Evolutionary conservation across 2,797 vertebrate genomes (phyloP).

Genomic region (Chaenodraco wilsoni): DNA sequence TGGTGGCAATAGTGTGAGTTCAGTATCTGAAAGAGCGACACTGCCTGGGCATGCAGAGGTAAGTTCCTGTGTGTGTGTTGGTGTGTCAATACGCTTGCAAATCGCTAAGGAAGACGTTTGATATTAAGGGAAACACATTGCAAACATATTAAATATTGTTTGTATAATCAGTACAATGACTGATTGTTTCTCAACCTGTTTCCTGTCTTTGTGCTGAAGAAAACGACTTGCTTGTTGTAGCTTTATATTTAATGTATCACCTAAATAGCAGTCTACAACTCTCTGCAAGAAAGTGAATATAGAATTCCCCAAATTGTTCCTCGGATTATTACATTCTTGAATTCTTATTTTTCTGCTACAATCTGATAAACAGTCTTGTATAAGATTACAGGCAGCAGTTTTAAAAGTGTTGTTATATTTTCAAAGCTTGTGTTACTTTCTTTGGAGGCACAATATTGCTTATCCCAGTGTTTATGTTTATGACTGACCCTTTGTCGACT

Average conservation of each 20-base stretch:
- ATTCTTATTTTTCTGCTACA: background rate
- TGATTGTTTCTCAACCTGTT: background rate
- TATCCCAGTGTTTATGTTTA: background rate
- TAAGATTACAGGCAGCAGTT: background rate
- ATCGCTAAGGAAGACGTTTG: background rate
- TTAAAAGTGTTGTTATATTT: background rate
- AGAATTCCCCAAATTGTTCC: background rate
- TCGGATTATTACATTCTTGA: background rate
- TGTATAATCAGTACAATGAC: background rate
- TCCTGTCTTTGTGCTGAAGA: background rate
- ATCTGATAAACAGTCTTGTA: background rate
- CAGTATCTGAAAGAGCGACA: slow-evolving; percentile 56
- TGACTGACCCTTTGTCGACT: slow-evolving; percentile 27
- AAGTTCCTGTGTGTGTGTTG: slow-evolving; percentile 24
- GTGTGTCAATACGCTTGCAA: background rate
- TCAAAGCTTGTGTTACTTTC: background rate
- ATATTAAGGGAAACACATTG: background rate
- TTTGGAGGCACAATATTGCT: background rate
- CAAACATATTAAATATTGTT: background rate
- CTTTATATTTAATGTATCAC: background rate
- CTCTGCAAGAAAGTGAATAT: background rate
- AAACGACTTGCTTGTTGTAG: background rate
- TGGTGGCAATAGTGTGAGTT: slow-evolving; percentile 67
- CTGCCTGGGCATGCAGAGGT: slow-evolving; percentile 80
- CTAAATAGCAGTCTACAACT: background rate